Evolutionary conservation across 2,113 vertebrate genomes (phyloP), one percentile per base, ranked within the genome.

Genomic region (Hucho hucho): DNA sequence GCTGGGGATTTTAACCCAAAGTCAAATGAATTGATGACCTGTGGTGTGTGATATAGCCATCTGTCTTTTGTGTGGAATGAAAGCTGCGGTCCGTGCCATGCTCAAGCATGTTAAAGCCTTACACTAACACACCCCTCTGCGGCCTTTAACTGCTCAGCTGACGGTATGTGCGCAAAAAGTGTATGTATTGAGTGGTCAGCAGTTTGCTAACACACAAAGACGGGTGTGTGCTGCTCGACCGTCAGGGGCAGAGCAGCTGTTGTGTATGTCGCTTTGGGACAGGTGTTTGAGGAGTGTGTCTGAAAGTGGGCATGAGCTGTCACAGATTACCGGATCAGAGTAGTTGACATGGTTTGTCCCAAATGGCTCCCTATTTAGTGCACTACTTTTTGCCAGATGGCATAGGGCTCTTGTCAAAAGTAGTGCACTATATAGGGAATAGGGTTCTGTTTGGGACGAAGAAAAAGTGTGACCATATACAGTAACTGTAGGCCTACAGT

Each of bases 181-280:
- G 58, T 72, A 71, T 79, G 20, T 74, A 78, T 86, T 69, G 28
- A 81, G 72, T 64, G 71, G 78, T 87, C 84, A 90, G 90, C 87
- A 87, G 75, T 86, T 81, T 76, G 71, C 66, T 32, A 29, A 24
- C 83, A 81, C 83, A 90, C 90, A 90, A 81, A 81, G 81, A 61
- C 82, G 56, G 79, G 89, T 81, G 87, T 72, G 66, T 74, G 43
- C 58, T 58, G 56, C 78, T 72, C 77, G 84, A 83, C 80, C 82
- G 78, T 84, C 84, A 67, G 85, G 73, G 77, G 16, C 47, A 0
- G 70, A 28, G 82, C 92, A 92, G 89, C 91, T 92, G 93, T 76
- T 80, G 80, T 1, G 79, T 77, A 79, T 75, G 29, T 89, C 78
- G 82, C 73, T 77, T 69, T 79, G 75, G 61, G 82, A 93, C 93